A percentile compares a stretch with the other conserved stretches of the same genome.
phyloP scores from a whole-genome alignment of 1,140 invertebrate genomes.

The Halictus rubicundus region DNA sequence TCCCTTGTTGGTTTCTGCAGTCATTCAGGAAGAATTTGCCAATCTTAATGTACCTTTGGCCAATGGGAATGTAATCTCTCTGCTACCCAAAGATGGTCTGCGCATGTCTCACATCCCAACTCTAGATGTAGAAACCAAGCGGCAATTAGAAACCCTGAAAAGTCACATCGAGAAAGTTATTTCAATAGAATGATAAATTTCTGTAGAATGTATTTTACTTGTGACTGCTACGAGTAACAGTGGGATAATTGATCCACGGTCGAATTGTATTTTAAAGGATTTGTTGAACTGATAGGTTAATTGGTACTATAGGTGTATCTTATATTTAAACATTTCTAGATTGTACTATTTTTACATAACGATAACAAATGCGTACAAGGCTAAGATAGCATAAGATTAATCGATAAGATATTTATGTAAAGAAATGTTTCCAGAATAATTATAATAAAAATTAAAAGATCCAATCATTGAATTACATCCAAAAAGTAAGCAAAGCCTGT shows the following conservation, averaged over 20 bases:
- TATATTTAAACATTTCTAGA: neutral
- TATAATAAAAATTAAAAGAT: conserved; percentile 39
- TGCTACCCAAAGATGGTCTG: conserved; percentile 82
- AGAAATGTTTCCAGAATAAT: conserved; percentile 2
- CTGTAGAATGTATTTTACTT: neutral
- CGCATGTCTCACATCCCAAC: conserved; percentile 81
- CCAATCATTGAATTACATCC: too few species aligned
- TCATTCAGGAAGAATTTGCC: conserved; percentile 79
- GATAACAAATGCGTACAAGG: neutral
- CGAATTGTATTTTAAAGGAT: neutral
- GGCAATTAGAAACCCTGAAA: conserved; percentile 82
- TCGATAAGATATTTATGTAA: neutral
- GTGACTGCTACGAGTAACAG: neutral
- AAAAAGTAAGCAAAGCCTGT: neutral
- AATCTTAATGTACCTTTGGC: conserved; percentile 84
- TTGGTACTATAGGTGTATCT: neutral
- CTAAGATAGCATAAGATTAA: conserved; percentile 3
- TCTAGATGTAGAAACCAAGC: conserved; percentile 79
- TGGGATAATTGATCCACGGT: neutral
- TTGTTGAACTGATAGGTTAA: conserved; percentile 7
- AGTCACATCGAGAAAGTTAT: conserved; percentile 82
- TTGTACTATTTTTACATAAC: neutral
- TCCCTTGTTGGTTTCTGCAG: conserved; percentile 82
- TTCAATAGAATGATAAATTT: conserved; percentile 37
- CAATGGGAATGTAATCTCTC: conserved; percentile 83